A percentile compares a stretch with the other conserved stretches of the same genome.
phyloP scores from a whole-genome alignment of 2,113 vertebrate genomes.

The Bufo gargarizans region DNA sequence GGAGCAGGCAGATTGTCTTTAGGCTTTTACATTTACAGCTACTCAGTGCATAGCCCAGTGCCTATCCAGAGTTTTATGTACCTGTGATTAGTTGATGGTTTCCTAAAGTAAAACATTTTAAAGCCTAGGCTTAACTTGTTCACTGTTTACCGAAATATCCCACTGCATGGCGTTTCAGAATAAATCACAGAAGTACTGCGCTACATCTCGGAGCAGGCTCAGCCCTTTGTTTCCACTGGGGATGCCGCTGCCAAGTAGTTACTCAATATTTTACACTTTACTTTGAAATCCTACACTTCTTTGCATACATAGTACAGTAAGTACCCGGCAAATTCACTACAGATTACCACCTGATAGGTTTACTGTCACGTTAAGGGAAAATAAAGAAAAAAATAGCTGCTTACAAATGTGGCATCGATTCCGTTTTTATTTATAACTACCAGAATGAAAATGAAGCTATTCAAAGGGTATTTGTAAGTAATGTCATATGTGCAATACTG shows the following conservation, averaged over 20 bases:
- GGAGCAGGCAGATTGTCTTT: too few species aligned
- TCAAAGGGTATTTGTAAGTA: constrained; percentile 35
- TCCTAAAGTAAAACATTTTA: not conserved
- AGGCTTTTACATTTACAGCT: not conserved
- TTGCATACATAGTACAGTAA: constrained; percentile 23
- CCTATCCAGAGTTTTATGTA: not conserved
- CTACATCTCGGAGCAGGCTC: not conserved
- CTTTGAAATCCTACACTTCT: constrained; percentile 37
- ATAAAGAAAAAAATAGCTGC: constrained; percentile 9
- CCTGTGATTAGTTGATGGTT: not conserved
- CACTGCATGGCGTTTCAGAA: not conserved
- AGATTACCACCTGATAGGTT: constrained; percentile 23
- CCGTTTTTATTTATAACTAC: not conserved
- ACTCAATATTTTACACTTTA: constrained; percentile 35
- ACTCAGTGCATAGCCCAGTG: not conserved
- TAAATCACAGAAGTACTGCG: not conserved
- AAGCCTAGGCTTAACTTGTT: not conserved
- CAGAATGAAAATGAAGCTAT: constrained; percentile 19
- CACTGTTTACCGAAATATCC: not conserved
- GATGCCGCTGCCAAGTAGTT: constrained; percentile 34
- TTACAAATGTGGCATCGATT: constrained; percentile 30
- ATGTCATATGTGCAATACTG: constrained; percentile 41
- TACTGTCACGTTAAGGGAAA: constrained; percentile 20
- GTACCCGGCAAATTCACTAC: constrained; percentile 25
- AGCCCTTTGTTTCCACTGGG: constrained; percentile 5